Conservation (phyloP, 1,140 invertebrate species). For the Akabosia matsudoensis region DNA sequence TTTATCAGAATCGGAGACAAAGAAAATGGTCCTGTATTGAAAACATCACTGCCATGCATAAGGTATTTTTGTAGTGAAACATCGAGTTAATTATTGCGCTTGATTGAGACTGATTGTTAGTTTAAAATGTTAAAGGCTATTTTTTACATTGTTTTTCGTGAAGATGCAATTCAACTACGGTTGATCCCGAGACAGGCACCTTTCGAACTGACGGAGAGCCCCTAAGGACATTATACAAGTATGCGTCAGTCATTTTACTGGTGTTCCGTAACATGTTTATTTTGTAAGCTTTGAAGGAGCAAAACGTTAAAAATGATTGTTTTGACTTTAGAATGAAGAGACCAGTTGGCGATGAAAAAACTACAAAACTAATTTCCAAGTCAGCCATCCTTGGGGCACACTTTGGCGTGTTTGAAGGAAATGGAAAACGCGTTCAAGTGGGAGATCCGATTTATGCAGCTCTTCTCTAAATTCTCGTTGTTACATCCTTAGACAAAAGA, state of each 20-base stretch:
- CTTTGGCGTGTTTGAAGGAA: slow-evolving; percentile 4
- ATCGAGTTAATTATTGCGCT: too few relatives aligned
- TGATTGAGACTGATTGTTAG: neutral
- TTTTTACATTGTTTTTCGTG: neutral
- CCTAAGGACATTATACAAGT: neutral
- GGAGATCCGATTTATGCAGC: slow-evolving; percentile 13
- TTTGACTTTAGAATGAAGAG: slow-evolving; percentile 9
- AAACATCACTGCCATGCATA: slow-evolving; percentile 1
- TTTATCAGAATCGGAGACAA: slow-evolving; percentile 7
- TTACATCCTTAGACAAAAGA: neutral
- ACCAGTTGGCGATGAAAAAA: neutral
- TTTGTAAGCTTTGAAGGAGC: too few relatives aligned
- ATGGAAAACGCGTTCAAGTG: neutral
- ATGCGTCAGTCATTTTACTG: neutral
- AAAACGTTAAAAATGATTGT: neutral
- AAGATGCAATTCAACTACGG: slow-evolving; percentile 11
- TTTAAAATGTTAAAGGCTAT: neutral
- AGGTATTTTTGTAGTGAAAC: too few relatives aligned
- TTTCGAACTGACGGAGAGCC: slow-evolving; percentile 16
- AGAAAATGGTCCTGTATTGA: neutral
- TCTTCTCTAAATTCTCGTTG: neutral
- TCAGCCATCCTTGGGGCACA: neutral
- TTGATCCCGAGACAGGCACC: neutral
- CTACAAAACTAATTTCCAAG: neutral
- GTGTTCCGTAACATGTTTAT: neutral